Percentiles rank a stretch among this genome's conserved stretches.
These are phyloP conservation scores for Spondyliosoma cantharus DNA, from an alignment of 2,797 vertebrate genomes.

Conservation along the genomic window DNA sequence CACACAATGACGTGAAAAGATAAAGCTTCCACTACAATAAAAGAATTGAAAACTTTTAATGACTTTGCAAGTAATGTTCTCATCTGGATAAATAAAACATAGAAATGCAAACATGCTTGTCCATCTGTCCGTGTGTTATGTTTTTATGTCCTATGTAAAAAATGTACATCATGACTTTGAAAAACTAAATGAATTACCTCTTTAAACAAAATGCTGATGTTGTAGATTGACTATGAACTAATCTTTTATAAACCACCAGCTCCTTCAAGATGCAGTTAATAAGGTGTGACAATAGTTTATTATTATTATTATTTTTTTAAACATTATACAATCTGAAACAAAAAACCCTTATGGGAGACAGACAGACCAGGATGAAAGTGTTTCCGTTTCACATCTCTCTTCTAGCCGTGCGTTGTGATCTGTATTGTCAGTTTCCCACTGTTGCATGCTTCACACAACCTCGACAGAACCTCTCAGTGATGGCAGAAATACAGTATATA, in stretches of 20 bases:
- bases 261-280: constrained; percentile 56
- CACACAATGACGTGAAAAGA: constrained; percentile 18
- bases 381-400: constrained; percentile 56
- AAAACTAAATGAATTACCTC: constrained; percentile 63
- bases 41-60: constrained; percentile 95
- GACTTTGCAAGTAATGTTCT: constrained; percentile 92
- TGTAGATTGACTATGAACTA: constrained; percentile 58
- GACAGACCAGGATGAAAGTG: constrained; percentile 55
- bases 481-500: constrained; percentile 60
- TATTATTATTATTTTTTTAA: constrained; percentile 51
- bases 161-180: constrained; percentile 83
- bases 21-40: constrained; percentile 72
- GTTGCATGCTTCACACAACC: constrained; percentile 72
- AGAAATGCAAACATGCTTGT: constrained; percentile 91
- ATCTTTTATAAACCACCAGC: constrained; percentile 60
- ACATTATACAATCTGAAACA: constrained; percentile 67
- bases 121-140: constrained; percentile 80
- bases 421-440: constrained; percentile 50
- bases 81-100: constrained; percentile 90
- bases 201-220: constrained; percentile 58
- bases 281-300: constrained; percentile 65
- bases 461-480: constrained; percentile 46
- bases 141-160: constrained; percentile 81
- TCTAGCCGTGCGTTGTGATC: constrained; percentile 59
- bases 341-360: constrained; percentile 61